phyloP scores from a whole-genome alignment of 2,888 invertebrate genomes.

The Anthophora plumipes region DNA sequence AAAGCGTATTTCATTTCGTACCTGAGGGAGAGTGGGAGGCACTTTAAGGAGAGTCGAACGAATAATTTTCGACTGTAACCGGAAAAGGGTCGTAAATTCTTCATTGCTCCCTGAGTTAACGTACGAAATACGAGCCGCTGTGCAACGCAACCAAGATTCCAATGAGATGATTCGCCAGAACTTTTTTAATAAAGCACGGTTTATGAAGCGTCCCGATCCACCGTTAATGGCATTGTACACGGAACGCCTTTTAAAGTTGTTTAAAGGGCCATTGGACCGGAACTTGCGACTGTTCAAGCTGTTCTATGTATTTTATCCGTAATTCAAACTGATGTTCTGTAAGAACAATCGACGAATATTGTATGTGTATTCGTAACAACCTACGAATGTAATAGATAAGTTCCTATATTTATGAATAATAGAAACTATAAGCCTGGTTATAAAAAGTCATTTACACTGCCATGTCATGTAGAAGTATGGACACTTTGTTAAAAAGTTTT shows the following conservation, averaged over 20 bases:
- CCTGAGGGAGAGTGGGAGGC: background rate
- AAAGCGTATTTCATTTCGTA: slow-evolving; percentile 14
- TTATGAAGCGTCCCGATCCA: slow-evolving; percentile 26
- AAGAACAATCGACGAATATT: no score
- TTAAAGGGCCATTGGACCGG: slow-evolving; percentile 17
- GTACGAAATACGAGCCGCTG: background rate
- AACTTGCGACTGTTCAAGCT: background rate
- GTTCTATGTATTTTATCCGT: background rate
- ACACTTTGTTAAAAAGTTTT: no score
- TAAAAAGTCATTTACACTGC: no score
- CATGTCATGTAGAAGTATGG: no score
- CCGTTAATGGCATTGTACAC: slow-evolving; percentile 40
- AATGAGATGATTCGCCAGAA: slow-evolving; percentile 27
- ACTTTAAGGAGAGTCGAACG: slow-evolving; percentile 10
- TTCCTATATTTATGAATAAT: background rate
- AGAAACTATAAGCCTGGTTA: background rate
- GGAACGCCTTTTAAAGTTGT: slow-evolving; percentile 42
- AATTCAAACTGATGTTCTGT: background rate
- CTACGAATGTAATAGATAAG: no score
- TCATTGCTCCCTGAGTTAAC: slow-evolving; percentile 36
- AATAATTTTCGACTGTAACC: slow-evolving; percentile 25
- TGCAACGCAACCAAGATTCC: slow-evolving; percentile 16
- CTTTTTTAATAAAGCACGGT: slow-evolving; percentile 55
- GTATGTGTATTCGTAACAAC: background rate
- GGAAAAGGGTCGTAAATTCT: slow-evolving; percentile 29